These are phyloP conservation scores for Netelia inedita DNA, from an alignment of 2,888 invertebrate species.

Conservation along the genomic window DNA sequence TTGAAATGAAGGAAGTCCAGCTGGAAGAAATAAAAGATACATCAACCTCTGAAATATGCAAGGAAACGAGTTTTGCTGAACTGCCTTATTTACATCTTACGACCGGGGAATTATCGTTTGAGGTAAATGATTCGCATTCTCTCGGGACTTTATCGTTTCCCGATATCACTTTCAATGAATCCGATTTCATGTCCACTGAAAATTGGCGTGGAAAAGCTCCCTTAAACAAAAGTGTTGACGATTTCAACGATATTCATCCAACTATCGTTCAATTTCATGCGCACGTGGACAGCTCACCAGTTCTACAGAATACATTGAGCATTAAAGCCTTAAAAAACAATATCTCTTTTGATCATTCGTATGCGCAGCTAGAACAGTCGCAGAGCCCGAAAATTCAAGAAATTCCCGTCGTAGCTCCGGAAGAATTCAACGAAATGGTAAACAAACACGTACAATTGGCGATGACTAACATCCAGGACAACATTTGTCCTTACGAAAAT, in stretches of 20 bases:
- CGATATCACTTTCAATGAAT: constrained; percentile 3
- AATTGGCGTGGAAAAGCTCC: not conserved
- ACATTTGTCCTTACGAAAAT: not conserved
- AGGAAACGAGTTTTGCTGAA: not conserved
- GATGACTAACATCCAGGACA: not conserved
- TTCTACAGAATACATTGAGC: constrained; percentile 7
- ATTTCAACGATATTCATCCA: constrained; percentile 2
- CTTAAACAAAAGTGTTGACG: not conserved
- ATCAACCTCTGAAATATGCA: not conserved
- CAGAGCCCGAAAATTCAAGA: constrained; percentile 1
- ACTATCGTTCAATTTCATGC: not conserved
- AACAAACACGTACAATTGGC: not conserved
- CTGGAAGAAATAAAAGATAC: constrained; percentile 11
- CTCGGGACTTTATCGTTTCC: not conserved
- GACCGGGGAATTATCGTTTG: constrained; percentile 5
- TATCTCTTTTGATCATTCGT: constrained; percentile 28
- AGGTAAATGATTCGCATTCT: not conserved
- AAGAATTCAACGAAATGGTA: not conserved
- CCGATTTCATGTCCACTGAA: not conserved
- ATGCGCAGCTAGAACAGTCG: constrained; percentile 22
- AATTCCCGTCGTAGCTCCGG: not conserved
- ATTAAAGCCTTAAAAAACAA: not conserved
- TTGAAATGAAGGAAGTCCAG: constrained; percentile 11
- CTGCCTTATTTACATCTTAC: not conserved
- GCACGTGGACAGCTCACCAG: constrained; percentile 1